These are phyloP conservation scores for Tokudaia muenninki DNA, from an alignment of 2,797 vertebrate species.

Conservation along the genomic window DNA sequence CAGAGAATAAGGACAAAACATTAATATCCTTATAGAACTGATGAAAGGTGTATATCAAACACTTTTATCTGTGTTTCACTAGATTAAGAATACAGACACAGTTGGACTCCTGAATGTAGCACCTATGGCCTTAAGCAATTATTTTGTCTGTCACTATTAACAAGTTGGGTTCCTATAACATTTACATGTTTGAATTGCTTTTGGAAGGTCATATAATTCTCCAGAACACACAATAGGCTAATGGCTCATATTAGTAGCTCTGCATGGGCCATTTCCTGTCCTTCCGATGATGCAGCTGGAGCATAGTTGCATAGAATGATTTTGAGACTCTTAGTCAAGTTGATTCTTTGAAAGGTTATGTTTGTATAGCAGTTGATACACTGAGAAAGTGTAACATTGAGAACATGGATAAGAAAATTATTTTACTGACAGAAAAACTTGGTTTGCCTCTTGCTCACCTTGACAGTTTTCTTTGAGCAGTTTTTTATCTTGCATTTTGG, in stretches of 20 bases:
- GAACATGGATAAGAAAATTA: background rate
- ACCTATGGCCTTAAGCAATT: background rate
- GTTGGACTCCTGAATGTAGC: background rate
- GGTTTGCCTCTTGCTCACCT: background rate
- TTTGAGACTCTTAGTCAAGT: slow-evolving; percentile 64
- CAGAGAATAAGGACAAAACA: no score
- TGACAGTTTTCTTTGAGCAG: slow-evolving; percentile 31
- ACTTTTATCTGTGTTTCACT: background rate
- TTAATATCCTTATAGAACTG: no score
- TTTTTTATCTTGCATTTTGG: background rate
- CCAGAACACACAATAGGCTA: slow-evolving; percentile 70
- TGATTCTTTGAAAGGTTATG: slow-evolving; percentile 37
- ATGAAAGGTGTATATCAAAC: background rate
- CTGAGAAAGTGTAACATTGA: slow-evolving; percentile 48
- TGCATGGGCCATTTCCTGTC: slow-evolving; percentile 70
- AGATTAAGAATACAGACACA: background rate
- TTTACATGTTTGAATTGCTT: slow-evolving; percentile 45
- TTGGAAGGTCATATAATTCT: slow-evolving; percentile 55
- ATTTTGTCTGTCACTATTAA: background rate
- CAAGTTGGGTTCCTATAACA: slow-evolving; percentile 13
- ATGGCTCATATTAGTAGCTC: slow-evolving; percentile 63
- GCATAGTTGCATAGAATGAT: slow-evolving; percentile 10
- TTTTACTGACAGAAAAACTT: slow-evolving; percentile 49
- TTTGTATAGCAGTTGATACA: background rate
- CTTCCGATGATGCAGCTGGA: slow-evolving; percentile 30